Evolutionary conservation across 37 sponge, comb jelly and placozoan genomes (phyloP).

Genomic region (Tethya wilhelma): DNA sequence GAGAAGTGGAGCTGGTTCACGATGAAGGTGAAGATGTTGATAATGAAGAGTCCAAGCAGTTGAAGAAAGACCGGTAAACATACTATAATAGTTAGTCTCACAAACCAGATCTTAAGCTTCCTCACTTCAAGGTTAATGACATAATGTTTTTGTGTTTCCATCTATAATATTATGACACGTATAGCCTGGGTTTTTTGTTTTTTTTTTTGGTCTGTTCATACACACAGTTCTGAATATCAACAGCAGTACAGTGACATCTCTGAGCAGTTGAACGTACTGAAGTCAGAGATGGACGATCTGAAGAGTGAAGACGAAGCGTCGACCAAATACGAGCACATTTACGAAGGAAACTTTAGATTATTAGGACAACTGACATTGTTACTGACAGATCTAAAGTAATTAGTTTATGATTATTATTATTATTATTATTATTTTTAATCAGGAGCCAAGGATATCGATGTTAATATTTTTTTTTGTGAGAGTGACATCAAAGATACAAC

Average conservation of each 20-base stretch:
- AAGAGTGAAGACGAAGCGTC: slow-evolving; percentile 51
- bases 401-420: too few relatives aligned
- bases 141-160: too few relatives aligned
- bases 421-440: too few relatives aligned
- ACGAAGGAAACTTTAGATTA: slow-evolving; percentile 36
- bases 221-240: slow-evolving; percentile 40
- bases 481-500: too few relatives aligned
- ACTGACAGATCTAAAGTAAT: too few relatives aligned
- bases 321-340: slow-evolving; percentile 43
- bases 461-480: too few relatives aligned
- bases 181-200: too few relatives aligned
- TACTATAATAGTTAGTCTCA: background rate
- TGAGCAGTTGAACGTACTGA: slow-evolving; percentile 65
- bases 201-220: too few relatives aligned
- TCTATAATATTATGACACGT: too few relatives aligned
- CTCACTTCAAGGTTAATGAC: too few relatives aligned
- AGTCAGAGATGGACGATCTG: slow-evolving; percentile 74
- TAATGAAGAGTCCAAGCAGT: slow-evolving; percentile 66
- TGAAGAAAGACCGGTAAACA: slow-evolving; percentile 64
- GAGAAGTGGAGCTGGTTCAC: slow-evolving; percentile 19
- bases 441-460: too few relatives aligned
- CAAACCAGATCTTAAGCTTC: background rate
- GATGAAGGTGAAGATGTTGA: slow-evolving; percentile 50
- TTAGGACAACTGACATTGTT: too few relatives aligned
- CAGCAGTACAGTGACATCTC: slow-evolving; percentile 66